Base-by-base conservation (phyloP, 64 coral and sea anemone species). In the Porites australiensis region DNA sequence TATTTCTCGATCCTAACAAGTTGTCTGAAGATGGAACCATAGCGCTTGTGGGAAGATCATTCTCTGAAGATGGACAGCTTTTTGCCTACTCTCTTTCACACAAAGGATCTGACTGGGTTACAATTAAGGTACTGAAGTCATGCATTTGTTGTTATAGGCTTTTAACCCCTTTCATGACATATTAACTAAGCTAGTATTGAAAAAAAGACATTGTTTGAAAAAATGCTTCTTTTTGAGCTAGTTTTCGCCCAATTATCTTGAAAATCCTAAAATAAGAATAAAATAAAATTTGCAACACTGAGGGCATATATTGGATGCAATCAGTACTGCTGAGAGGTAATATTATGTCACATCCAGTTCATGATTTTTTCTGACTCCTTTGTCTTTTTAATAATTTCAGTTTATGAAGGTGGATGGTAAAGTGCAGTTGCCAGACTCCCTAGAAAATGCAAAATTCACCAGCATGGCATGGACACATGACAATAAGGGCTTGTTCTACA, bases 391-490 rank as follows among this genome's bases (percentile, higher is more conserved):
- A 54, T 54, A 7, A 13, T 58, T 58, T 43, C 5, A 97, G 95
- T 97, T 97, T 71, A 97, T 94, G 95, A 90, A 94, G 48, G 88
- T 94, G 45, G 70, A 88, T 70, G 95, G 92, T 44, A 88, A 75
- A 68, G 55, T 77, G 72, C 75, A 98, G 1, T 88, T 98, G n/a
- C 88, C 97, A 77, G 97, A 98, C 66, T 58, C 60, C 48, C 54
- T 98, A 21, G 94, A 98, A 69, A 95, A 96, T 88, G 97, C 93
- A 14, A 98, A 98, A 58, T 98, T 98, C 70, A 96, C 90, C 51
- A 91, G 94, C 47, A 96, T 98, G 91, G 87, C 94, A 19, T 98
- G 97, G 97, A 98, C 97, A 8, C 94, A 98, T 98, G 97, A 98
- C 62, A 93, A 98, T 43, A 98, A 98, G 88, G 94, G 97, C 23